Evolutionary conservation across 1,140 invertebrate species (phyloP), one percentile per base, ranked within the genome.

Genomic region (Mactra quadrangularis): DNA sequence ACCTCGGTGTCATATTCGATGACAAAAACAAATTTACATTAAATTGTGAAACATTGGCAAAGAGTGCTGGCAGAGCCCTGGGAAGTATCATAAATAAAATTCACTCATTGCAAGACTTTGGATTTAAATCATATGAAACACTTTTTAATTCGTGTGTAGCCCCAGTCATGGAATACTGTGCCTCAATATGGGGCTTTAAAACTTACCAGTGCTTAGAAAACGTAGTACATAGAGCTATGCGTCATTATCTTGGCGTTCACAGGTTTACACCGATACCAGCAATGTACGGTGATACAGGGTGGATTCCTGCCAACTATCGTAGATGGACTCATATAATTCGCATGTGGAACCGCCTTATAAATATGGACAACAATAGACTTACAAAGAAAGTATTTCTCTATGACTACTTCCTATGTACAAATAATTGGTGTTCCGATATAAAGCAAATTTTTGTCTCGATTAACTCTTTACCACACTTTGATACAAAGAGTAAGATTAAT

Each of bases 1-100:
- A 66, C 62, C 62, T 66, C 38, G 62, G 62, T 19, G 62, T 66
- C 17, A 66, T 64, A 15, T 64, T 64, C 13, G 15, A 27, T 59
- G 55, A 59, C 7, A 15, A 27, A 19, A 19, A 27, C 25, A 22
- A 59, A 9, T 59, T 19, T 27, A 27, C 15, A 19, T 15, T 27
- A 19, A 59, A 59, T 27, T 13, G 29, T 64, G 60, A 64, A 38
- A 11, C 25, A 35, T 64, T 64, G 60, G 60, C 22, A 41, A 66
- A 38, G 35, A 33, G 62, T 31, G 62, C 62, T 13, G 62, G 62
- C 27, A 27, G 62, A 19, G 62, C 62, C 15, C 38, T 35, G 13
- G 62, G 62, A 41, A n/a, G 27, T 33, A 35, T 66, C 2, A 66
- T 66, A 4, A 66, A 33, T 33, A 66, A 35, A 38, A 66, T 66